A percentile compares a stretch with the other conserved stretches of the same genome.
Conservation (phyloP, 1,140 invertebrate genomes). For the Megalonaias nervosa region DNA sequence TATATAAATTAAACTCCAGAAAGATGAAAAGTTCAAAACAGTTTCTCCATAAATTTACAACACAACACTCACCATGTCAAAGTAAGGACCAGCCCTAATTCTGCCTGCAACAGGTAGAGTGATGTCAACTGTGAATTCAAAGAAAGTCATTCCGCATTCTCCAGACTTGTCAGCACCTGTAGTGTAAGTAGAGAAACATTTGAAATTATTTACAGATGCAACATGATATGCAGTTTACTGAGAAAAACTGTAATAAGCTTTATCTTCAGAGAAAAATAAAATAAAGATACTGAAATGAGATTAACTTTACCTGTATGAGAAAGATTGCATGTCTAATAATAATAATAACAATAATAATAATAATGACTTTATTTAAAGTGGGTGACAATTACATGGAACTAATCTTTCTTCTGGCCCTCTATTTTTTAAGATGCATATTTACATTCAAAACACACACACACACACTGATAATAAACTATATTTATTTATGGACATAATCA, state of each 20-base stretch:
- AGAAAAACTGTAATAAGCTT: neutral
- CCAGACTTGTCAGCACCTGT: slow-evolving; percentile 43
- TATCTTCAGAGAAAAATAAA: neutral
- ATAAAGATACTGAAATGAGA: neutral
- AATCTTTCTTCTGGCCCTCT: too few relatives aligned
- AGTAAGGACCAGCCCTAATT: slow-evolving; percentile 42
- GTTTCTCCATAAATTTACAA: neutral
- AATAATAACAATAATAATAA: too few relatives aligned
- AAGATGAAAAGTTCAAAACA: too few relatives aligned
- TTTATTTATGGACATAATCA: too few relatives aligned
- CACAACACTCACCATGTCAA: slow-evolving; percentile 45
- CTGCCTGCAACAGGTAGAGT: slow-evolving; percentile 37
- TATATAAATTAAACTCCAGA: too few relatives aligned
- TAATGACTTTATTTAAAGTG: neutral
- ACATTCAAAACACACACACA: too few relatives aligned
- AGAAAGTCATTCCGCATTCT: slow-evolving; percentile 32
- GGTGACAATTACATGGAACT: too few relatives aligned
- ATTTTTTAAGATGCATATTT: too few relatives aligned
- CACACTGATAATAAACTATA: too few relatives aligned
- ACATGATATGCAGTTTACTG: neutral
- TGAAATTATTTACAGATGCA: slow-evolving; percentile 6
- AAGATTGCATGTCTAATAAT: neutral
- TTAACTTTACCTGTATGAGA: neutral
- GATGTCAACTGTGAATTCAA: slow-evolving; percentile 38
- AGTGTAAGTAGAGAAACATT: neutral